phyloP scores from a whole-genome alignment of 2,113 vertebrate genomes.

The Pteruthius melanotis region DNA sequence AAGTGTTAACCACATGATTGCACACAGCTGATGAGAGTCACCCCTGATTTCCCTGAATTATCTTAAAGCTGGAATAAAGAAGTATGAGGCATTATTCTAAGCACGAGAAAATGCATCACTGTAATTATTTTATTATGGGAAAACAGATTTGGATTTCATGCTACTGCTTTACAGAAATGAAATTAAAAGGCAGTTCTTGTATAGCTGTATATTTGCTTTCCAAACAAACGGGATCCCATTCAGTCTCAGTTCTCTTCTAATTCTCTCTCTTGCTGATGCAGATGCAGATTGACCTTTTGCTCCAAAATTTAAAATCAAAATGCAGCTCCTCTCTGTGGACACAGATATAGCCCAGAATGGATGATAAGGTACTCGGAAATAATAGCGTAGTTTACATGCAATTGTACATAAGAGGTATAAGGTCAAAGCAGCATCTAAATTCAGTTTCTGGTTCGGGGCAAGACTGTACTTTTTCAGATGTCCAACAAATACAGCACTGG shows the following conservation, averaged over 20 bases:
- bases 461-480: neutral
- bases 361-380: slow-evolving; percentile 22
- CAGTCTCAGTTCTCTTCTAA: neutral
- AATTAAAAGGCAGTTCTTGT: neutral
- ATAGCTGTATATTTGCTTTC: neutral
- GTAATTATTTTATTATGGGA: neutral
- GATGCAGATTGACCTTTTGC: slow-evolving; percentile 30
- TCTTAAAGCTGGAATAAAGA: neutral
- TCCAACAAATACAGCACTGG: neutral
- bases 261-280: neutral
- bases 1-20: neutral
- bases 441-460: neutral
- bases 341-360: neutral
- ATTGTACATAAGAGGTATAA: slow-evolving; percentile 4
- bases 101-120: neutral
- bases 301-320: slow-evolving; percentile 30
- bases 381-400: neutral
- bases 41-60: neutral
- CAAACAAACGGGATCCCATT: neutral
- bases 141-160: neutral
- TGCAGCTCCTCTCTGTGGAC: neutral
- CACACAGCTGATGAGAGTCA: neutral
- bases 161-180: neutral
- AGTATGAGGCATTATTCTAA: neutral
- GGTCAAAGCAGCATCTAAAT: slow-evolving; percentile 26